These are phyloP conservation scores for Agonum fuliginosum DNA, from an alignment of 2,888 invertebrate species.

Conservation along the genomic window DNA sequence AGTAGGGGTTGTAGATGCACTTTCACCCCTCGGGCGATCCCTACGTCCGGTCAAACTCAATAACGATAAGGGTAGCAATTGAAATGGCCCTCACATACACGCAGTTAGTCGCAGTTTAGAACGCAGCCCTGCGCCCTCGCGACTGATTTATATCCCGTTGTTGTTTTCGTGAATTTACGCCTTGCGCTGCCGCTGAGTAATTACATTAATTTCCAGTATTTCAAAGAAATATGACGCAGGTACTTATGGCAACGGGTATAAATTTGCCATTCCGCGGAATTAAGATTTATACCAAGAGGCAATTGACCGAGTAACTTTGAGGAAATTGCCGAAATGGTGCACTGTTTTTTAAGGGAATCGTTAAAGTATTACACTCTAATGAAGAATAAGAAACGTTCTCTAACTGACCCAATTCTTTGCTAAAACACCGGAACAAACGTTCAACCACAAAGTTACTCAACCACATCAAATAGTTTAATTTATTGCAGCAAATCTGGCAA, in stretches of 20 bases:
- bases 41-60: constrained; percentile 65
- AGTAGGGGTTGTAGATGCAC: neutral
- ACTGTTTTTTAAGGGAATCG: too few species aligned
- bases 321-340: neutral
- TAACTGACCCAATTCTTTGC: too few species aligned
- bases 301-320: constrained; percentile 16
- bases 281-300: neutral
- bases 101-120: constrained; percentile 65
- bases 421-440: too few species aligned
- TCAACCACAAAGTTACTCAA: too few species aligned
- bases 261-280: neutral
- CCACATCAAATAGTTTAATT: too few species aligned
- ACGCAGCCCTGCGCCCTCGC: constrained; percentile 61
- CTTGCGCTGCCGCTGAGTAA: constrained; percentile 28
- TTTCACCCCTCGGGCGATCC: constrained; percentile 5
- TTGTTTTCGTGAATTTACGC: constrained; percentile 45
- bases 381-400: too few species aligned
- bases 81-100: constrained; percentile 68
- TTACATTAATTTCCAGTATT: constrained; percentile 45
- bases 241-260: constrained; percentile 10
- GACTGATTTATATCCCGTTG: constrained; percentile 52
- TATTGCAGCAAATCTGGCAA: too few species aligned
- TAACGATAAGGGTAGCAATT: constrained; percentile 70
- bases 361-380: too few species aligned
- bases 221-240: neutral